These are phyloP conservation scores for Eudorcas thomsonii DNA, from an alignment of 2,113 vertebrate species.

Conservation along the genomic window DNA sequence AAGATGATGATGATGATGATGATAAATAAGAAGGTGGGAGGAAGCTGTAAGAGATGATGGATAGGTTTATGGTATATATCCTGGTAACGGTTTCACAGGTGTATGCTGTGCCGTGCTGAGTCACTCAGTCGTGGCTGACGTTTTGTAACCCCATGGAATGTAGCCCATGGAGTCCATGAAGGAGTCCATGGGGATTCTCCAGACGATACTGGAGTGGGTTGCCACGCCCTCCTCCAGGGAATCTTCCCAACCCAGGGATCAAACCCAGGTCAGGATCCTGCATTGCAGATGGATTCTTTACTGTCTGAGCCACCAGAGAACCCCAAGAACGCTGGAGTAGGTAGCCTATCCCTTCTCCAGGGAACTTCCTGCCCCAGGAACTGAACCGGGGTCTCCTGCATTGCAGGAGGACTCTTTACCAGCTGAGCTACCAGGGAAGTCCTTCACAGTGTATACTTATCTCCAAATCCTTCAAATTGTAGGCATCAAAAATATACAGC, in stretches of 20 bases:
- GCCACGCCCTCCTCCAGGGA: not conserved
- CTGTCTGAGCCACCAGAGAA: not conserved
- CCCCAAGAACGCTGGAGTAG: not conserved
- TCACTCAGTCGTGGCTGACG: not conserved
- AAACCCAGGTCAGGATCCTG: not conserved
- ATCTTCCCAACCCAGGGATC: not conserved
- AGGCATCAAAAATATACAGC: not conserved
- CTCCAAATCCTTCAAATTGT: not conserved
- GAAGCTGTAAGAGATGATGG: not conserved
- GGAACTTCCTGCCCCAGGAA: not conserved
- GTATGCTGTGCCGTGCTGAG: not conserved
- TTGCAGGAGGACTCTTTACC: not conserved
- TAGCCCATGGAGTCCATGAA: not conserved
- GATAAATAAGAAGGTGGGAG: not conserved
- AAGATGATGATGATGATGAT: not conserved
- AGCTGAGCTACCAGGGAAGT: not conserved
- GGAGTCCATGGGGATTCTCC: not conserved
- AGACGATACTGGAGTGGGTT: not conserved
- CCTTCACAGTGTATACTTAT: not conserved
- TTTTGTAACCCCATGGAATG: not conserved
- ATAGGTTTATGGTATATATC: not conserved
- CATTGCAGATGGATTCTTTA: not conserved
- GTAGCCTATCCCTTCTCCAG: not conserved
- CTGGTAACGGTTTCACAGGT: not conserved
- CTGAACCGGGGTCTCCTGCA: not conserved